phyloP scores from a whole-genome alignment of 2,888 invertebrate species.

The Coremacera marginata region DNA sequence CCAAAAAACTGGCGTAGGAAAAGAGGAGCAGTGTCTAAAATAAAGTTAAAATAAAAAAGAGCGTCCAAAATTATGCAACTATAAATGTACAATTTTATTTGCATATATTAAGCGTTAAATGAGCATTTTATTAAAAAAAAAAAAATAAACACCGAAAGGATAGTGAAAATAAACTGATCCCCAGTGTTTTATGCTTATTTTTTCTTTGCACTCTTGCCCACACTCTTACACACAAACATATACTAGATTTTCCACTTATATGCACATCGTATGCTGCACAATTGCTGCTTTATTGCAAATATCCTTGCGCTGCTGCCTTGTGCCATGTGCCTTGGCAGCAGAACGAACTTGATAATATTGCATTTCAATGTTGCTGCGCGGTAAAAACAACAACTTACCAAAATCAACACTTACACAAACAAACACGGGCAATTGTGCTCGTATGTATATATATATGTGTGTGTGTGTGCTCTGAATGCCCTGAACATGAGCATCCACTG shows the following conservation, averaged over 20 bases:
- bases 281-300: too few species aligned
- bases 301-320: too few species aligned
- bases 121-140: neutral
- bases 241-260: too few species aligned
- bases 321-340: too few species aligned
- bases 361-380: constrained; percentile 1
- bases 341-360: constrained; percentile 26
- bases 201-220: too few species aligned
- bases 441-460: too few species aligned
- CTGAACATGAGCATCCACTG: constrained; percentile 14
- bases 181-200: constrained; percentile 2
- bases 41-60: constrained; percentile 18
- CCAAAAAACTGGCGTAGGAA: constrained; percentile 55
- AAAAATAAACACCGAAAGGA: constrained; percentile 1
- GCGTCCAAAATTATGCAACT: constrained; percentile 30
- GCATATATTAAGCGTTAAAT: neutral
- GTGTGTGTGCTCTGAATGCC: neutral
- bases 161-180: neutral
- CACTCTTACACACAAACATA: too few species aligned
- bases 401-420: neutral
- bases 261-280: too few species aligned
- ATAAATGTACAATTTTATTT: constrained; percentile 20
- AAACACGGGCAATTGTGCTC: neutral
- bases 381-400: constrained; percentile 9
- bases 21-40: constrained; percentile 33